These are phyloP conservation scores for Andinoacara biseriatus DNA, from an alignment of 2,113 vertebrate genomes.

Conservation along the genomic window DNA sequence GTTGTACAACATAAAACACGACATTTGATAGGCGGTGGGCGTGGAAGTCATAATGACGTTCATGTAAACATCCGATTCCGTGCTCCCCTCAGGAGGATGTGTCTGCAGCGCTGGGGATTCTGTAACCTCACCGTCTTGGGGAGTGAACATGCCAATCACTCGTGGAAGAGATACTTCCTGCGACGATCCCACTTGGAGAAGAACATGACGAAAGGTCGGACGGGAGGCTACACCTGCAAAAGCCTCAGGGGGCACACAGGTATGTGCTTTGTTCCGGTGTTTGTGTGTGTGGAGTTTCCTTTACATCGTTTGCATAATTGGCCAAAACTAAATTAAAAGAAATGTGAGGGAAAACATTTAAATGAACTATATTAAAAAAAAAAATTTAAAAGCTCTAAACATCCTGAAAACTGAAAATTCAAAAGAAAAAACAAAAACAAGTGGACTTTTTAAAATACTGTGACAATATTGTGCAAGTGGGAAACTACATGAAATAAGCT, in stretches of 20 bases:
- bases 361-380: too few relatives aligned
- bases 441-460: not conserved
- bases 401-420: too few relatives aligned
- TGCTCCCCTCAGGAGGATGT: constrained; percentile 75
- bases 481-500: not conserved
- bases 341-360: not conserved
- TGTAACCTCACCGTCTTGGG: constrained; percentile 72
- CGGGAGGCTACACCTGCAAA: constrained; percentile 79
- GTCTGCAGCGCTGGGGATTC: constrained; percentile 82
- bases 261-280: not conserved
- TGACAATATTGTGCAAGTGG: too few relatives aligned
- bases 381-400: too few relatives aligned
- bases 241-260: constrained; percentile 83
- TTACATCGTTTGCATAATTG: not conserved
- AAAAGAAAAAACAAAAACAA: not conserved
- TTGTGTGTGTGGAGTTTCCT: not conserved
- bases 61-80: not conserved
- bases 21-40: not conserved
- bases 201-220: constrained; percentile 78
- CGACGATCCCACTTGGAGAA: constrained; percentile 77
- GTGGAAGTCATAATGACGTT: not conserved
- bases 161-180: constrained; percentile 84
- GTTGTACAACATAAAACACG: not conserved
- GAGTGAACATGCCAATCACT: constrained; percentile 54
- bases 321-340: not conserved